Base-by-base conservation (phyloP, 2,888 invertebrate species). In the Ichneumoninae sp. region DNA sequence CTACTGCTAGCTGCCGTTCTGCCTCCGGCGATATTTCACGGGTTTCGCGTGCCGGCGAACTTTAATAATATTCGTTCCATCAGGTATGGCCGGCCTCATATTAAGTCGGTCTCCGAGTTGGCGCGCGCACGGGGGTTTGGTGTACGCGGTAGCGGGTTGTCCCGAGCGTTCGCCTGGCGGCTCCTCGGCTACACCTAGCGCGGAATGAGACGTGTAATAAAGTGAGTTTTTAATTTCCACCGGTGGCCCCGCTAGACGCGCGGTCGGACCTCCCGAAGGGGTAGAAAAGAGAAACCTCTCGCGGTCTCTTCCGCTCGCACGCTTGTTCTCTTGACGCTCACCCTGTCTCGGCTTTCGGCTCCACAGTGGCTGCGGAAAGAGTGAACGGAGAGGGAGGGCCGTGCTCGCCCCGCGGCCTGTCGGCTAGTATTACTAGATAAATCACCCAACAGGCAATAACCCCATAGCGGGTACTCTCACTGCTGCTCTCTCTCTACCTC, bases 1-100 rank as follows among this genome's bases (percentile, higher is more conserved):
- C 76, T 57, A 33, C 68, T 54, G 75, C 76, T 85, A 81, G 84
- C 80, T 86, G 57, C 57, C 33, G 16, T 63, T 63, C 30, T 33
- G 68, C 83, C 70, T 80, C 77, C 85, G 89, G 89, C 92, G 91
- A 93, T 93, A 93, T 93, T 93, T 93, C 93, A 93, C 92, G 89
- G 91, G 92, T 92, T 92, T 92, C 91, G 93, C 91, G 92, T 91
- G 92, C 91, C 88, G 89, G 91, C 91, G 89, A 93, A 93, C 93
- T 93, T 93, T 93, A 93, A 93, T 93, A 93, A 93, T 93, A 93
- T 93, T 93, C 93, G 92, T 93, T 93, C 92, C 93, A 92, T 93
- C 93, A 92, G 93, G 93, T 92, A 93, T 92, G 90, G 92, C 89
- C 89, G 88, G 91, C 88, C 92, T 92, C 92, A 91, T 92, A 92